Conservation (phyloP, 2,888 invertebrate genomes). For the Acleris holmiana region DNA sequence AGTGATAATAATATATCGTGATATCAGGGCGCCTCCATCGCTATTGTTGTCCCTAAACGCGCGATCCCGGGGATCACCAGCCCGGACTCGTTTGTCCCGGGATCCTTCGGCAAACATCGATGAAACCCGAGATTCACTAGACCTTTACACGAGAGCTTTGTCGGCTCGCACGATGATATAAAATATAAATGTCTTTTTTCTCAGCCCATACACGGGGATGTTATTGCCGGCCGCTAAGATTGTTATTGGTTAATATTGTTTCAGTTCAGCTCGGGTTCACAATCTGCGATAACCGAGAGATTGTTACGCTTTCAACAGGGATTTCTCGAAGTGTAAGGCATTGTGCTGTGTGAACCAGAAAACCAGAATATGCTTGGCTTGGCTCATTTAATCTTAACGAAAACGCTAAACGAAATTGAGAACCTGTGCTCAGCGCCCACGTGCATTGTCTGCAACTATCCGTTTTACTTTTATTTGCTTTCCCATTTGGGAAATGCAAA, state of each 20-base stretch:
- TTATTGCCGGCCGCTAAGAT: conserved; percentile 45
- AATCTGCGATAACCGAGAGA: background rate
- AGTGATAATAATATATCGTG: conserved; percentile 77
- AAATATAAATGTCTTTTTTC: conserved; percentile 69
- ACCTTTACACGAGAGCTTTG: conserved; percentile 77
- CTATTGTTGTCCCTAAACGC: conserved; percentile 75
- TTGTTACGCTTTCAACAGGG: conserved; percentile 10
- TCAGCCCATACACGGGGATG: conserved; percentile 46
- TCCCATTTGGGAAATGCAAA: conserved; percentile 13
- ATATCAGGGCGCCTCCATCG: conserved; percentile 73
- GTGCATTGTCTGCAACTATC: background rate
- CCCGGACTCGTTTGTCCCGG: conserved; percentile 77
- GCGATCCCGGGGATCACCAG: conserved; percentile 72
- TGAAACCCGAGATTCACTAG: conserved; percentile 78
- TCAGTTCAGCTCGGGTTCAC: conserved; percentile 39
- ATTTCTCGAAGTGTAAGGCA: conserved; percentile 7
- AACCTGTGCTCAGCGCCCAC: too few species aligned
- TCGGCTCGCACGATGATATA: conserved; percentile 63
- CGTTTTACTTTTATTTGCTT: conserved; percentile 3
- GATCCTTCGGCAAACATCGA: conserved; percentile 80
- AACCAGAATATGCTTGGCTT: too few species aligned
- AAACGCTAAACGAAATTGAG: too few species aligned
- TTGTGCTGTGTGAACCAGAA: too few species aligned
- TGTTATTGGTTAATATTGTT: conserved; percentile 60
- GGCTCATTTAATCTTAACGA: too few species aligned